A percentile compares a stretch with the other conserved stretches of the same genome.
phyloP scores from a whole-genome alignment of 2,888 invertebrate species.

The Neocrepidodera transversa region DNA sequence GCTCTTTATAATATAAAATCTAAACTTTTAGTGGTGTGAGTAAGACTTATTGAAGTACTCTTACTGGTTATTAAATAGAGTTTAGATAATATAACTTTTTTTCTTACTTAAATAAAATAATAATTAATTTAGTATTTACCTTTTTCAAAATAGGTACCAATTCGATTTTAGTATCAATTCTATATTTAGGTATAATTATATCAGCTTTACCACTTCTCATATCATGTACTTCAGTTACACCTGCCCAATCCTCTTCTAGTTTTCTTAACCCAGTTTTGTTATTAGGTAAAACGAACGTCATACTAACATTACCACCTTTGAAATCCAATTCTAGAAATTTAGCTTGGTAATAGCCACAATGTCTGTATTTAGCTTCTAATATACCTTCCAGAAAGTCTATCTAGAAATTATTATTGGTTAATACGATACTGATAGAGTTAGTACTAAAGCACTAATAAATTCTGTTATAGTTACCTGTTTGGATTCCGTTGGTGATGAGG shows the following conservation, averaged over 20 bases:
- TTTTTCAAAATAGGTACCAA: constrained; percentile 40
- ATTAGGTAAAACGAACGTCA: constrained; percentile 47
- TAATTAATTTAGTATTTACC: too few species aligned
- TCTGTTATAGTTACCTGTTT: constrained; percentile 44
- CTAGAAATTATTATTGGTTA: too few species aligned
- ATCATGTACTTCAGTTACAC: constrained; percentile 27
- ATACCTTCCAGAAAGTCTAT: not conserved
- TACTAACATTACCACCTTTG: constrained; percentile 37
- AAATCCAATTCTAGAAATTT: constrained; percentile 49
- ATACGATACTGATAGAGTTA: too few species aligned
- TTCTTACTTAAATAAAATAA: too few species aligned
- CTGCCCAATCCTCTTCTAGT: constrained; percentile 32
- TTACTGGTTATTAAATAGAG: too few species aligned
- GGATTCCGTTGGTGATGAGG: constrained; percentile 37
- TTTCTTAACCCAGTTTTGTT: constrained; percentile 37
- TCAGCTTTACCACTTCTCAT: constrained; percentile 24
- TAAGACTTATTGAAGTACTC: too few species aligned
- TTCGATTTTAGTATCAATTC: constrained; percentile 35
- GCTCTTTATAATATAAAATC: too few species aligned
- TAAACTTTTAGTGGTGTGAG: too few species aligned
- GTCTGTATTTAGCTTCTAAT: constrained; percentile 41
- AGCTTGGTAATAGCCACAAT: constrained; percentile 44
- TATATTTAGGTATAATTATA: constrained; percentile 44
- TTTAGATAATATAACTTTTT: too few species aligned
- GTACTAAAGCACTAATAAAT: too few species aligned